phyloP scores from a whole-genome alignment of 1,140 invertebrate genomes.

The Hylaeus anthracinus region DNA sequence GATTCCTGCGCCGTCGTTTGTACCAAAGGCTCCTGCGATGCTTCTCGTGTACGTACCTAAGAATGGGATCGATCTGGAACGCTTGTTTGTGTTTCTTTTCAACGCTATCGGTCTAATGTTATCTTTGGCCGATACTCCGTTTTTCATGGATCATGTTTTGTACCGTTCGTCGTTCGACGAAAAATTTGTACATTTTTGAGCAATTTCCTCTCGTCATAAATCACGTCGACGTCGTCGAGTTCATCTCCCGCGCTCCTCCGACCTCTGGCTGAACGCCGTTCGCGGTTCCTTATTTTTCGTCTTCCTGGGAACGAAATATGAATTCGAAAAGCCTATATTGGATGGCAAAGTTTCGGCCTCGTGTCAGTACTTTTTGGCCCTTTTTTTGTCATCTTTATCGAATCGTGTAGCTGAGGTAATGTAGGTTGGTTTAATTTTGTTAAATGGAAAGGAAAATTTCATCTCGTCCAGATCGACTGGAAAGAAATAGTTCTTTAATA shows the following conservation, averaged over 20 bases:
- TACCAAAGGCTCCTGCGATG: neutral
- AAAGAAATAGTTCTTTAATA: too few species aligned
- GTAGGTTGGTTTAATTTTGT: too few species aligned
- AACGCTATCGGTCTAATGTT: conserved; percentile 51
- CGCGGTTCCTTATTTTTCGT: conserved; percentile 35
- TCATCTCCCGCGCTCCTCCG: conserved; percentile 49
- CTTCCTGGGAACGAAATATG: conserved; percentile 6
- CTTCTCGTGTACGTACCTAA: neutral
- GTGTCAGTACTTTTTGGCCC: too few species aligned
- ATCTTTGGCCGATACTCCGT: conserved; percentile 52
- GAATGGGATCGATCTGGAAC: conserved; percentile 22
- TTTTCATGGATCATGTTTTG: conserved; percentile 62
- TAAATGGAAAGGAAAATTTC: too few species aligned
- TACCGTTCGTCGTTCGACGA: conserved; percentile 52
- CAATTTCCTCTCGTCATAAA: conserved; percentile 68
- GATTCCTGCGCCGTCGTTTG: neutral
- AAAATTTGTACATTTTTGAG: conserved; percentile 64
- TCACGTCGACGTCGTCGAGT: conserved; percentile 61
- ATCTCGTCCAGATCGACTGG: too few species aligned
- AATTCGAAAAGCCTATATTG: neutral
- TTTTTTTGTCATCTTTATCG: too few species aligned
- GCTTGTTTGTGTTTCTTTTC: conserved; percentile 39
- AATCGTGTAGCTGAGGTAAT: neutral
- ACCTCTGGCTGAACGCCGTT: conserved; percentile 50
- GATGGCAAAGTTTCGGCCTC: too few species aligned